Percentiles rank a stretch among this genome's conserved stretches.
These are phyloP conservation scores for Metallyticus violacea DNA, from an alignment of 2,888 invertebrate species.

Conservation along the genomic window DNA sequence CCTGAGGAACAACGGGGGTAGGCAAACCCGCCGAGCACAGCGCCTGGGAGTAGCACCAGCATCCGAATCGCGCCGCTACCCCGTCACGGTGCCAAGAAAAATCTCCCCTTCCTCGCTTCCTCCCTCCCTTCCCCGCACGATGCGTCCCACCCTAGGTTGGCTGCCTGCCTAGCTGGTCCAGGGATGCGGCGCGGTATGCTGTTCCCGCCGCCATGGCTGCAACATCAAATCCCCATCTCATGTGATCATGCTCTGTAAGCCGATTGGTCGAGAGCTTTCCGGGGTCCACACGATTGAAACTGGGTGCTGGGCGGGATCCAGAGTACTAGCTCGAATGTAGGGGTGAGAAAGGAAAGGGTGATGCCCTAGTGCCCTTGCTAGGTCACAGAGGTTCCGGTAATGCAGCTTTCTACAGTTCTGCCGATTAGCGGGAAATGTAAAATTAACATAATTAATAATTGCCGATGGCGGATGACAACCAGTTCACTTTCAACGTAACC, in stretches of 20 bases:
- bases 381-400: conserved; percentile 7
- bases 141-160: background rate
- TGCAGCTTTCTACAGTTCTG: background rate
- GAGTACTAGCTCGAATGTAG: background rate
- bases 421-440: background rate
- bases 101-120: background rate
- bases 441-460: background rate
- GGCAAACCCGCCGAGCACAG: conserved; percentile 6
- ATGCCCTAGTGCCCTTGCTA: conserved; percentile 8
- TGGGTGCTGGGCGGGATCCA: background rate
- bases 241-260: background rate
- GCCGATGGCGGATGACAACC: background rate
- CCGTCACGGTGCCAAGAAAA: background rate
- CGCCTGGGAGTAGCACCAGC: background rate
- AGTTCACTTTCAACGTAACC: background rate
- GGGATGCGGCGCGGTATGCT: background rate
- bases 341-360: background rate
- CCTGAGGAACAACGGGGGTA: background rate
- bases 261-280: background rate
- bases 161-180: background rate
- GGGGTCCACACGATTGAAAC: background rate
- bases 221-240: too few species aligned
- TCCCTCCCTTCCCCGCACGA: background rate
- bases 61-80: background rate
- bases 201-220: background rate